Evolutionary conservation across 2,113 vertebrate genomes (phyloP).

Genomic region (Melanostigma gelatinosum): DNA sequence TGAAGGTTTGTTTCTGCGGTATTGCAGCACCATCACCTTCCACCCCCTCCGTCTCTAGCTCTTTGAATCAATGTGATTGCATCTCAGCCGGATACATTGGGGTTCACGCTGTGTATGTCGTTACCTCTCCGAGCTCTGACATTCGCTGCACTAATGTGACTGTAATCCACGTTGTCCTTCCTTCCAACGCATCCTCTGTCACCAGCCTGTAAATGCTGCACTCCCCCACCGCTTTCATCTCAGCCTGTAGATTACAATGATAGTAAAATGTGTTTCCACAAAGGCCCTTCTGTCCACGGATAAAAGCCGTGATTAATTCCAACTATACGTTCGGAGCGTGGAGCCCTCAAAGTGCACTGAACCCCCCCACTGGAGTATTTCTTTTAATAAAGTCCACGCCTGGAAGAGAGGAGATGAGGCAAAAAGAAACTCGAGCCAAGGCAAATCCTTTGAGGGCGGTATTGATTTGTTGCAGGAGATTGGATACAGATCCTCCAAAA

Average conservation of each 20-base stretch:
- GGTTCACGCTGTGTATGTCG: conserved; percentile 37
- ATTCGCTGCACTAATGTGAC: conserved; percentile 43
- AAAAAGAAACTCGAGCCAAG: conserved; percentile 40
- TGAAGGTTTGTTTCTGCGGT: not conserved
- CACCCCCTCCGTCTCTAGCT: not conserved
- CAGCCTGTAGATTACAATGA: conserved; percentile 34
- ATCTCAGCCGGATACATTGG: conserved; percentile 38
- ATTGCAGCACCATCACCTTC: not conserved
- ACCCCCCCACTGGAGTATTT: conserved; percentile 34
- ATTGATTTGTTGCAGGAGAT: conserved; percentile 61
- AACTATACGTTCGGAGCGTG: conserved; percentile 3
- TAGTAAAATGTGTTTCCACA: conserved; percentile 37
- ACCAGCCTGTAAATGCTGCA: conserved; percentile 10
- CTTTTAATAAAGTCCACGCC: conserved; percentile 49
- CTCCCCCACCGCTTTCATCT: conserved; percentile 12
- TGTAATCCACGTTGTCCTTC: conserved; percentile 24
- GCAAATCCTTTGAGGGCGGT: conserved; percentile 32
- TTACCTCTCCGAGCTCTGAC: conserved; percentile 22
- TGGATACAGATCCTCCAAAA: conserved; percentile 49
- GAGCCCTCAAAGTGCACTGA: conserved; percentile 23
- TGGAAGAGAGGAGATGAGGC: conserved; percentile 38
- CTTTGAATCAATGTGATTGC: conserved; percentile 36
- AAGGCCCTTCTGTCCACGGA: conserved; percentile 7
- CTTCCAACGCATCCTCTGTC: conserved; percentile 20
- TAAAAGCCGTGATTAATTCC: conserved; percentile 37